A percentile compares a stretch with the other conserved stretches of the same genome.
These are phyloP conservation scores for Neodiprion lecontei DNA, from an alignment of 1,140 invertebrate genomes.

Conservation along the genomic window DNA sequence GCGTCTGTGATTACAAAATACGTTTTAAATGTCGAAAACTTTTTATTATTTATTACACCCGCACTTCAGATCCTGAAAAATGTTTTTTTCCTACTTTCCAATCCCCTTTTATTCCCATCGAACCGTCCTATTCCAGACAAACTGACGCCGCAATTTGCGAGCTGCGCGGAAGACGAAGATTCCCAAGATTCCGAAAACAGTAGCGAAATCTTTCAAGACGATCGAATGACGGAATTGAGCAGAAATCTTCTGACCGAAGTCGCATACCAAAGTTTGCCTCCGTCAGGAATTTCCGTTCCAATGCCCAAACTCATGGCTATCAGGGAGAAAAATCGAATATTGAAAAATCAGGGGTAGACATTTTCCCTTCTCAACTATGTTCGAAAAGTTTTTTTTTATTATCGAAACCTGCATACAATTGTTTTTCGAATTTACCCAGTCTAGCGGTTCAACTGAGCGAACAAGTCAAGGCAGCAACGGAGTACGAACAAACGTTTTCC, in stretches of 20 bases:
- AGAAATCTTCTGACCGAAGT: conserved; percentile 45
- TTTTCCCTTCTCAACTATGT: neutral
- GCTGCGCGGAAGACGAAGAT: conserved; percentile 18
- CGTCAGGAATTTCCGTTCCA: conserved; percentile 44
- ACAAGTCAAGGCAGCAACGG: conserved; percentile 30
- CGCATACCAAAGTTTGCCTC: conserved; percentile 49
- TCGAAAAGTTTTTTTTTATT: neutral
- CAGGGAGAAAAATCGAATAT: neutral
- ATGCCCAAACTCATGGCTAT: conserved; percentile 25
- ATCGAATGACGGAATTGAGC: conserved; percentile 38
- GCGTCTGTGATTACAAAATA: too few species aligned
- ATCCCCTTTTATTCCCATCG: neutral
- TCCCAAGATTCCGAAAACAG: neutral
- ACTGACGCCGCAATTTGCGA: conserved; percentile 27
- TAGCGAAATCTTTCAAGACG: conserved; percentile 14
- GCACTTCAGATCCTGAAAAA: conserved; percentile 2
- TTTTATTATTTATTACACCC: neutral
- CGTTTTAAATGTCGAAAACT: too few species aligned
- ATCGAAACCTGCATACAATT: neutral
- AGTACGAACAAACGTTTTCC: conserved; percentile 46
- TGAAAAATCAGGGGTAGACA: conserved; percentile 16
- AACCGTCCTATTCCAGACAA: conserved; percentile 39
- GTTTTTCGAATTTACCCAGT: conserved; percentile 28
- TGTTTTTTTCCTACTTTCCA: conserved; percentile 7
- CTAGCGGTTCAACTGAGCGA: conserved; percentile 31